Evolutionary conservation across 2,797 vertebrate genomes (phyloP).

Genomic region (Gambelia wislizenii): DNA sequence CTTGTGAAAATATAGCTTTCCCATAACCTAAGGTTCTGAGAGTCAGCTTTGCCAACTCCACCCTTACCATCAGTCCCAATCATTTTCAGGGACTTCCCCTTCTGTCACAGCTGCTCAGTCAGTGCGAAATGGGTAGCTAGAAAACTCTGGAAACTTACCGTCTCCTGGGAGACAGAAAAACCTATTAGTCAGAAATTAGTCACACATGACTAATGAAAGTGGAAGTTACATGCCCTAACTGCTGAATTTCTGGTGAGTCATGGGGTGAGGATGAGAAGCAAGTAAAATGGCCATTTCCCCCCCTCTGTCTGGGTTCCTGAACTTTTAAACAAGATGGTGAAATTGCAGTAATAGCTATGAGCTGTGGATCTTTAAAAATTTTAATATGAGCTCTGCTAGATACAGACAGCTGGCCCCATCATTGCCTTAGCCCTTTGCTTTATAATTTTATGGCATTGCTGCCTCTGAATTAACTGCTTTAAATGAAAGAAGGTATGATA

Average conservation of each 20-base stretch:
- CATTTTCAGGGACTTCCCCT: constrained; percentile 23
- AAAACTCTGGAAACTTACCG: constrained; percentile 19
- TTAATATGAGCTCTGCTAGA: not conserved
- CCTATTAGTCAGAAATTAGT: constrained; percentile 51
- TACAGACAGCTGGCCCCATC: too few species aligned
- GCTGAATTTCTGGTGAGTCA: constrained; percentile 62
- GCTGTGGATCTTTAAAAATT: not conserved
- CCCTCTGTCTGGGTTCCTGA: not conserved
- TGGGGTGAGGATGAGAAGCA: not conserved
- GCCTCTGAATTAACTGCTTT: not conserved
- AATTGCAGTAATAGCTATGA: not conserved
- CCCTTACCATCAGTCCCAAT: not conserved
- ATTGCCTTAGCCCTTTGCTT: not conserved
- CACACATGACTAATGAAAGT: constrained; percentile 43
- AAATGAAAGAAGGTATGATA: not conserved
- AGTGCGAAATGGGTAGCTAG: not conserved
- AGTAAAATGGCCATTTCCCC: not conserved
- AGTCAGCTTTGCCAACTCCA: not conserved
- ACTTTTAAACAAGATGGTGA: not conserved
- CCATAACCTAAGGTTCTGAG: not conserved
- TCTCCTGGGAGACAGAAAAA: constrained; percentile 26
- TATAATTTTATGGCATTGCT: not conserved
- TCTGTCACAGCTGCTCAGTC: constrained; percentile 25
- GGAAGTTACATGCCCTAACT: constrained; percentile 38
- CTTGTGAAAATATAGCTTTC: not conserved